Percentiles rank a stretch among this genome's conserved stretches.
phyloP scores from a whole-genome alignment of 2,113 vertebrate species.

The Odocoileus virginianus region DNA sequence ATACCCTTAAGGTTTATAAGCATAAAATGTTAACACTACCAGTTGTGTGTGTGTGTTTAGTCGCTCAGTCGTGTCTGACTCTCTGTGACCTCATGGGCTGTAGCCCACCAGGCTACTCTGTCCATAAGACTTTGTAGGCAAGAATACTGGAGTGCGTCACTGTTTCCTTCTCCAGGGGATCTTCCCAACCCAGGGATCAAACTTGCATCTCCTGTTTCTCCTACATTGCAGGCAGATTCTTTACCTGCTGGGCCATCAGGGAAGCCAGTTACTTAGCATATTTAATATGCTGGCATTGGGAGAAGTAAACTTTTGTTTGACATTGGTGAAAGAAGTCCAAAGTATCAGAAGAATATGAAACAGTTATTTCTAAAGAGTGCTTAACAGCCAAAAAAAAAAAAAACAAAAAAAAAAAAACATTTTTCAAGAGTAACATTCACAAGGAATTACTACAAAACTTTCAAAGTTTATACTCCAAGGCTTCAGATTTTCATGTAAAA shows the following conservation, averaged over 20 bases:
- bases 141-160: not conserved
- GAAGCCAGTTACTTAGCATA: not conserved
- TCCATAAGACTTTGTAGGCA: not conserved
- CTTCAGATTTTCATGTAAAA: constrained; percentile 7
- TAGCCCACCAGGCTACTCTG: not conserved
- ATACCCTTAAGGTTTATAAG: not conserved
- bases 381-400: not conserved
- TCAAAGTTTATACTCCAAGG: not conserved
- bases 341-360: not conserved
- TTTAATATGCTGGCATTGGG: not conserved
- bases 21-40: not conserved
- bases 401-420: not conserved
- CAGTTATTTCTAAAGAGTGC: not conserved
- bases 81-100: not conserved
- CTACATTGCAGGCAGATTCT: not conserved
- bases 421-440: not conserved
- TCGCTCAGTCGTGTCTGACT: not conserved
- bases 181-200: not conserved
- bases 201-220: not conserved
- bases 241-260: not conserved
- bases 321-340: not conserved
- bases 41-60: not conserved
- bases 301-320: constrained; percentile 20
- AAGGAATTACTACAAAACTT: not conserved
- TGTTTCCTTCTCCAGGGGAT: not conserved